Evolutionary conservation across 2,113 vertebrate species (phyloP), one percentile per base, ranked within the genome.

Genomic region (Heteronetta atricapilla): DNA sequence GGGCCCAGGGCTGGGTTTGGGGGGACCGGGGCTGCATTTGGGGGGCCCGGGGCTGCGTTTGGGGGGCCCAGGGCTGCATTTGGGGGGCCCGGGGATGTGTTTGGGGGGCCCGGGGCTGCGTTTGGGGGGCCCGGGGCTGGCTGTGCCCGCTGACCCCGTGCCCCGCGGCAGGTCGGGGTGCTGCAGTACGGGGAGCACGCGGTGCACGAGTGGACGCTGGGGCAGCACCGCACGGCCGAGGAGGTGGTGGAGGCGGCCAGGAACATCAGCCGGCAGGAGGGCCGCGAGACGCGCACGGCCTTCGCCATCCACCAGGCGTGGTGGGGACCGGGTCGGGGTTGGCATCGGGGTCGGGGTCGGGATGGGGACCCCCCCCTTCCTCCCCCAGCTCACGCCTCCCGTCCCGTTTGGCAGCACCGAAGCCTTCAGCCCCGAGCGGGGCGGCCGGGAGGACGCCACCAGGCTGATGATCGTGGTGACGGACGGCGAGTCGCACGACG

Each of bases 381-480:
- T 3, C 16, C 44, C 44, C 38, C 6, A 44, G 50, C n/a, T 55
- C 55, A 25, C 2, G 3, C 31, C 59, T 1, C 50, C 33, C 42
- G 19, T 6, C 76, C 13, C n/a, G 25, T 34, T 28, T 50, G 59
- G 26, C 93, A 99, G 99, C 98, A 98, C 99, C 0, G 99, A 99
- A 89, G 99, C 99, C 1, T 99, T 99, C 97, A 99, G 98, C 52
- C 90, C 96, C 2, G 97, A 95, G 68, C 97, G 97, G 4, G 99
- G 99, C 1, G 99, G 98, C 2, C 98, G 99, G 40, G 98, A 98
- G 0, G 99, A 98, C 3, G 99, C 99, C 86, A 97, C 98, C 18
- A 98, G 99, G 59, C 98, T 99, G 76, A 98, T 99, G 98, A 99
- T 99, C 8, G 99, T 99, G 33, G 99, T 99, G 95, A 99, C 99